Evolutionary conservation across 1,140 invertebrate species (phyloP).

Genomic region (Penaeus indicus): DNA sequence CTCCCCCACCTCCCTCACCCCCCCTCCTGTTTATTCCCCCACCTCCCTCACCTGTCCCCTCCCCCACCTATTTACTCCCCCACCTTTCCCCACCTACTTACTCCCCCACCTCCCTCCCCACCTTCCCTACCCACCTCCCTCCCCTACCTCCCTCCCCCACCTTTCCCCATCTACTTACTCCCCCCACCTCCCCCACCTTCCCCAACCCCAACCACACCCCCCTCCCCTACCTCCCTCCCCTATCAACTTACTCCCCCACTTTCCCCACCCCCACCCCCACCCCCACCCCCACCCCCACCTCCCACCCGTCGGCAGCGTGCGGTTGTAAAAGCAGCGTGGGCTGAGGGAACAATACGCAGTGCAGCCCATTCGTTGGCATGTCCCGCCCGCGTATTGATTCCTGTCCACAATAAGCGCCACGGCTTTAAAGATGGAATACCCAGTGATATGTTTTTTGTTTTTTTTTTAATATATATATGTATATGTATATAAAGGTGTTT

Average conservation of each 20-base stretch:
- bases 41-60: too few species aligned
- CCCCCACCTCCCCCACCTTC: neutral
- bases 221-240: too few species aligned
- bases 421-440: conserved; percentile 36
- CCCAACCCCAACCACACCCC: too few species aligned
- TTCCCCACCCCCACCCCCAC: neutral
- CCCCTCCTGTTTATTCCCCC: too few species aligned
- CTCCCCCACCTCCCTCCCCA: neutral
- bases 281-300: neutral
- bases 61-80: neutral
- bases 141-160: neutral
- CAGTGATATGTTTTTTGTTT: neutral
- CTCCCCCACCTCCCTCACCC: too few species aligned
- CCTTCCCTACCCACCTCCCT: neutral
- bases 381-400: conserved; percentile 14
- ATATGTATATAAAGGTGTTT: too few species aligned
- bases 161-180: neutral
- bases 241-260: too few species aligned
- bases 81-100: neutral
- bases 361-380: conserved; percentile 24
- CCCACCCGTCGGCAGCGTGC: neutral
- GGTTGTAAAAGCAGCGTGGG: neutral
- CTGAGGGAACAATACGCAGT: neutral
- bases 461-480: too few species aligned
- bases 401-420: neutral